phyloP scores from a whole-genome alignment of 2,797 vertebrate genomes.

The Trachurus trachurus region DNA sequence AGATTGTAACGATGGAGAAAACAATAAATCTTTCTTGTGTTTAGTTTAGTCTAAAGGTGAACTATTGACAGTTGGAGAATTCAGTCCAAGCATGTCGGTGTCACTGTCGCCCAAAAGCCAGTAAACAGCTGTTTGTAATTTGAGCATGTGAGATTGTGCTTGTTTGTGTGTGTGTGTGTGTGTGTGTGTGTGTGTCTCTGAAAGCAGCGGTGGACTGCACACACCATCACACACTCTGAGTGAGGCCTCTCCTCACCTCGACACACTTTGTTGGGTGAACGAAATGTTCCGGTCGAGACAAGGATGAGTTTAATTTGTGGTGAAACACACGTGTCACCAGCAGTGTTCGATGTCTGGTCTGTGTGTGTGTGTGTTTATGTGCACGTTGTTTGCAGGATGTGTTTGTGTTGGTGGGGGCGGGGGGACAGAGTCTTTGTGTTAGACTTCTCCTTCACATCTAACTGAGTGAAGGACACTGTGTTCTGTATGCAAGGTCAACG shows the following conservation, averaged over 20 bases:
- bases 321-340: neutral
- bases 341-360: neutral
- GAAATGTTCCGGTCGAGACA: conserved; percentile 1
- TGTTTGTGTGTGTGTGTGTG: neutral
- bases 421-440: neutral
- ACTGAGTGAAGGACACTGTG: conserved; percentile 1
- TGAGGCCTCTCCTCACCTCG: neutral
- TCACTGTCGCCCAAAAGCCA: neutral
- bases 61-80: neutral
- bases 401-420: neutral
- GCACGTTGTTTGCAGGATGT: neutral
- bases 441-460: neutral
- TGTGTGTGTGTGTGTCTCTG: neutral
- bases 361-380: no score
- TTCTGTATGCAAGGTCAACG: neutral
- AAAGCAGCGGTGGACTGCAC: no score
- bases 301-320: neutral
- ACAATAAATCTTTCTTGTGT: no score
- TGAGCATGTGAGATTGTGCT: neutral
- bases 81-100: neutral
- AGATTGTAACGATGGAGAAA: no score
- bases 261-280: neutral
- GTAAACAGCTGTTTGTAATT: neutral
- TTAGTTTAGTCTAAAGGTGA: no score
- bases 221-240: neutral